phyloP scores from a whole-genome alignment of 2,888 invertebrate species.

The Chrysolina haemoptera region DNA sequence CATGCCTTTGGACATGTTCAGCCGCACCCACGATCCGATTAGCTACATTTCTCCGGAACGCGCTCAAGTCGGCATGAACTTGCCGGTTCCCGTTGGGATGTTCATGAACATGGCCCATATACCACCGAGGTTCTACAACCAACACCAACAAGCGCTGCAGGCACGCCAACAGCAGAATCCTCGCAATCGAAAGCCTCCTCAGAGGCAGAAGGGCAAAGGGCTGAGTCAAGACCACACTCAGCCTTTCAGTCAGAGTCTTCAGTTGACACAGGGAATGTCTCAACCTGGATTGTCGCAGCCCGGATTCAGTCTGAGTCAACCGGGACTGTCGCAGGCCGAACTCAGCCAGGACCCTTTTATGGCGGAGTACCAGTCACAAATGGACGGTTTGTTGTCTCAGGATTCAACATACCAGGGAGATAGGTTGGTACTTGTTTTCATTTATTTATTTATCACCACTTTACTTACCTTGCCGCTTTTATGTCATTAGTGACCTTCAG shows the following conservation, averaged over 20 bases:
- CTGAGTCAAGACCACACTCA: constrained; percentile 68
- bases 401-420: constrained; percentile 73
- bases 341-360: constrained; percentile 87
- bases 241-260: constrained; percentile 78
- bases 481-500: too few species aligned
- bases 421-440: constrained; percentile 65
- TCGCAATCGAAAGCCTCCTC: constrained; percentile 58
- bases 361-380: constrained; percentile 92
- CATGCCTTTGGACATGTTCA: constrained; percentile 76
- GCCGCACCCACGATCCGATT: constrained; percentile 89
- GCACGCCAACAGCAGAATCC: constrained; percentile 69
- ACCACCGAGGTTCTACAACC: constrained; percentile 83
- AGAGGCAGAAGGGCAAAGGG: constrained; percentile 45
- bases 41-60: constrained; percentile 93
- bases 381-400: constrained; percentile 95
- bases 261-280: constrained; percentile 80
- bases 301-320: constrained; percentile 79
- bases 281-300: constrained; percentile 82
- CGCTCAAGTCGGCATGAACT: constrained; percentile 82
- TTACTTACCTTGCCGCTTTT: too few species aligned
- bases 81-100: constrained; percentile 96
- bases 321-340: constrained; percentile 81
- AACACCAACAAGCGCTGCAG: constrained; percentile 79
- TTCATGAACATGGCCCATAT: constrained; percentile 91
- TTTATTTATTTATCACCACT: too few species aligned